Conservation (phyloP, 2,797 vertebrate species). For the Helicolenus hilgendorfi region DNA sequence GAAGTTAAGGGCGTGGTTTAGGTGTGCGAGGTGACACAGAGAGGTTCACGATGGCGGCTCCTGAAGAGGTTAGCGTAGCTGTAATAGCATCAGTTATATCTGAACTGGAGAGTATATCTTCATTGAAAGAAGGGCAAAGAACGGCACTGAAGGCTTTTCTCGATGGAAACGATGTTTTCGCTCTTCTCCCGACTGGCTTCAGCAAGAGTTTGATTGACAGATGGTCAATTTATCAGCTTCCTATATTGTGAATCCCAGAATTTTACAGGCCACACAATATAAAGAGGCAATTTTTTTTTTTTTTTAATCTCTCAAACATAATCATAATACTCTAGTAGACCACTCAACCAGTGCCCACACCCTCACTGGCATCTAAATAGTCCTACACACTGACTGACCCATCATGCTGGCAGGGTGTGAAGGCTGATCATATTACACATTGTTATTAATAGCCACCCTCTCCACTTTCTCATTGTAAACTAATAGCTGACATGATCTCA, state of each 20-base stretch:
- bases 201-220: too few species aligned
- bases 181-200: too few species aligned
- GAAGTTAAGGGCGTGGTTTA: too few species aligned
- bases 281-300: background rate
- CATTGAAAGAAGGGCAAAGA: too few species aligned
- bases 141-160: too few species aligned
- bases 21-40: too few species aligned
- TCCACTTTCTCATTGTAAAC: constrained; percentile 79
- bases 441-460: constrained; percentile 84
- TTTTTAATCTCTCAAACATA: background rate
- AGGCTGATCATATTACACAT: constrained; percentile 73
- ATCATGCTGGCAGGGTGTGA: constrained; percentile 10
- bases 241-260: background rate
- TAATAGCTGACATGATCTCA: constrained; percentile 64
- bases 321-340: background rate
- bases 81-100: too few species aligned
- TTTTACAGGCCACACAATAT: background rate
- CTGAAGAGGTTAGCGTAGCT: too few species aligned
- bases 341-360: background rate
- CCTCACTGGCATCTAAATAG: constrained; percentile 38
- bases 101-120: too few species aligned
- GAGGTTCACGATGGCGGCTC: too few species aligned
- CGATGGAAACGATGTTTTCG: too few species aligned
- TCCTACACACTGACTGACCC: constrained; percentile 33
- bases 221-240: background rate